Evolutionary conservation across 1,140 invertebrate species (phyloP).

Genomic region (Pentalonia nigronervosa): DNA sequence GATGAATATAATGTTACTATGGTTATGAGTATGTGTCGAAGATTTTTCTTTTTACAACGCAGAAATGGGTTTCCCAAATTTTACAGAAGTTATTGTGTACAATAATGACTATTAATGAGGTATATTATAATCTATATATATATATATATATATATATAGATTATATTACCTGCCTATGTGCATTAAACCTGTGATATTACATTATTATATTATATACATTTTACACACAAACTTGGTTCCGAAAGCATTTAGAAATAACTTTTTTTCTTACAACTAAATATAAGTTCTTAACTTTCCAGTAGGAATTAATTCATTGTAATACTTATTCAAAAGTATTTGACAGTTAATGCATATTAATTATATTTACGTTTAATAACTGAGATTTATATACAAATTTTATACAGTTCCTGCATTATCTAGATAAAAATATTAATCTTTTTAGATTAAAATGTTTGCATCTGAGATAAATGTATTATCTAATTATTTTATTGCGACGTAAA

Average conservation of each 20-base stretch:
- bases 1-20: not conserved
- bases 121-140: too few species aligned
- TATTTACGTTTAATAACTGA: not conserved
- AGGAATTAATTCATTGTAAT: not conserved
- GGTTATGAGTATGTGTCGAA: too few species aligned
- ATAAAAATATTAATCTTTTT: not conserved
- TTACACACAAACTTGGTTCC: not conserved
- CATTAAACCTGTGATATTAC: too few species aligned
- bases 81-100: too few species aligned
- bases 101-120: too few species aligned
- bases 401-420: not conserved
- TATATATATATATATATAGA: too few species aligned
- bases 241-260: not conserved
- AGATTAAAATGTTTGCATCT: not conserved
- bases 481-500: not conserved
- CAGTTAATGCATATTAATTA: not conserved
- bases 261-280: constrained; percentile 14
- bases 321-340: constrained; percentile 40
- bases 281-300: not conserved
- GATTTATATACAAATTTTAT: constrained; percentile 1
- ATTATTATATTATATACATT: not conserved
- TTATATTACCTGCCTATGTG: too few species aligned
- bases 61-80: not conserved
- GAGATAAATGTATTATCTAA: not conserved
- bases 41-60: not conserved